phyloP scores from a whole-genome alignment of 1,140 invertebrate species.

The Drosophila eugracilis region DNA sequence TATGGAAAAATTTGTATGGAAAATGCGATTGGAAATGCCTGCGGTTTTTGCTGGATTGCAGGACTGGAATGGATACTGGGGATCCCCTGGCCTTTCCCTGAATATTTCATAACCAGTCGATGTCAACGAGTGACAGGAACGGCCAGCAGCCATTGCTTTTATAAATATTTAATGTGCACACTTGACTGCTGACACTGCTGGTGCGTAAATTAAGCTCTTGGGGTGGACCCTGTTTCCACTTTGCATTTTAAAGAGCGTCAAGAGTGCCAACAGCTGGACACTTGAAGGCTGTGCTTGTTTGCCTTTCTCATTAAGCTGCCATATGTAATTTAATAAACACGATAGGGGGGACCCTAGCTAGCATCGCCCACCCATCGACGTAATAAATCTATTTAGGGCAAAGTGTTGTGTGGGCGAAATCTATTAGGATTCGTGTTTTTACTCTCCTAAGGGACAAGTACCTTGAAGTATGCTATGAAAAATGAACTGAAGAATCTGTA shows the following conservation, averaged over 20 bases:
- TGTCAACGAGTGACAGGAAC: slow-evolving; percentile 10
- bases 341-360: neutral
- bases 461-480: neutral
- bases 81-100: slow-evolving; percentile 18
- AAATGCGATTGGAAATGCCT: slow-evolving; percentile 53
- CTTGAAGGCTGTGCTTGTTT: slow-evolving; percentile 10
- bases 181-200: slow-evolving; percentile 43
- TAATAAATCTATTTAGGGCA: slow-evolving; percentile 36
- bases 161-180: slow-evolving; percentile 66
- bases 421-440: slow-evolving; percentile 17
- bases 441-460: neutral
- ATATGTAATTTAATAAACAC: slow-evolving; percentile 35
- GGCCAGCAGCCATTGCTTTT: slow-evolving; percentile 46
- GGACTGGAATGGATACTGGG: slow-evolving; percentile 31
- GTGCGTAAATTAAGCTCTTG: slow-evolving; percentile 35
- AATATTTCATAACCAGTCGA: slow-evolving; percentile 45
- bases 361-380: neutral
- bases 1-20: slow-evolving; percentile 75
- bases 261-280: slow-evolving; percentile 27
- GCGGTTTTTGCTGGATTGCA: slow-evolving; percentile 49
- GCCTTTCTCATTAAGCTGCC: slow-evolving; percentile 29
- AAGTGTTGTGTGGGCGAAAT: neutral
- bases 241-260: slow-evolving; percentile 44
- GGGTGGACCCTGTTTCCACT: slow-evolving; percentile 38
- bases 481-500: no score